phyloP scores from a whole-genome alignment of 2,888 invertebrate genomes.

The Sthenelais limicola region DNA sequence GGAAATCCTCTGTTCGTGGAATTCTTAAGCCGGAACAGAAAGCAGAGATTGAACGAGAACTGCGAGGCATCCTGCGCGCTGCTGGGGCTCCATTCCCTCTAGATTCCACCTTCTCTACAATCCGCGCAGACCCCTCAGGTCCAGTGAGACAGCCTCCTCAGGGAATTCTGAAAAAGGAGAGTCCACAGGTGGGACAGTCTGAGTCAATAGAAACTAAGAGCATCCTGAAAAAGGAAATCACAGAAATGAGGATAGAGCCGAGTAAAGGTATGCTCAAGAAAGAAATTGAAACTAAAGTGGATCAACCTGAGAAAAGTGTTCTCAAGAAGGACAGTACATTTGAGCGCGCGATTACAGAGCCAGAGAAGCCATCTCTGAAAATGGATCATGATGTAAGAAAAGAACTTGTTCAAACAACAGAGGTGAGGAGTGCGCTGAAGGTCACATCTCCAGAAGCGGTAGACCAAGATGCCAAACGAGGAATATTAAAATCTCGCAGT shows the following conservation, averaged over 20 bases:
- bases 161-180: not conserved
- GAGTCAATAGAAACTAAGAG: not conserved
- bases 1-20: slow-evolving; percentile 39
- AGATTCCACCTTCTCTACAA: not conserved
- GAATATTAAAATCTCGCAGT: slow-evolving; percentile 24
- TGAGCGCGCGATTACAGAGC: slow-evolving; percentile 1
- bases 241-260: slow-evolving; percentile 6
- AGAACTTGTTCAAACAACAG: slow-evolving; percentile 1
- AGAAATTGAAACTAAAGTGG: not conserved
- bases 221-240: slow-evolving; percentile 23
- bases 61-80: slow-evolving; percentile 39
- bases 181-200: not conserved
- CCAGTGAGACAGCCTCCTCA: slow-evolving; percentile 2
- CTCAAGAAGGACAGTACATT: slow-evolving; percentile 12
- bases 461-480: not conserved
- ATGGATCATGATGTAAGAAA: slow-evolving; percentile 11
- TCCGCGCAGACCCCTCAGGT: not conserved
- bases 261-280: slow-evolving; percentile 21
- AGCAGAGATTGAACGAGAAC: slow-evolving; percentile 21
- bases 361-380: slow-evolving; percentile 9
- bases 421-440: slow-evolving; percentile 22
- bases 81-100: slow-evolving; percentile 27
- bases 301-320: not conserved
- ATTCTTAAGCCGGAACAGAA: slow-evolving; percentile 44
- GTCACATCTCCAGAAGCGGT: slow-evolving; percentile 13